A percentile compares a stretch with the other conserved stretches of the same genome.
phyloP scores from a whole-genome alignment of 2,888 invertebrate species.

The Tachystola acroxantha region DNA sequence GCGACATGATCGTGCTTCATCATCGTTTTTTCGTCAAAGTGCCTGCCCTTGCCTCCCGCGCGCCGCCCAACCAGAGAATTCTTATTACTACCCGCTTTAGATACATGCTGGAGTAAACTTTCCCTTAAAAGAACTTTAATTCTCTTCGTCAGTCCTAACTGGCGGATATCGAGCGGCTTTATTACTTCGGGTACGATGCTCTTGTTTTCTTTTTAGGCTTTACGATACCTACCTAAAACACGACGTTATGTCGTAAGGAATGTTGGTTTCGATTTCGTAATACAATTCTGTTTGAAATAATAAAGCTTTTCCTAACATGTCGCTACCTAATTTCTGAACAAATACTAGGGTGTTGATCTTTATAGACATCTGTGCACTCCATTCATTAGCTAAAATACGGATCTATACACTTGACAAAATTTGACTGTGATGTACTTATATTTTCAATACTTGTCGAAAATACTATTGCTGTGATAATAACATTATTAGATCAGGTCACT shows the following conservation, averaged over 20 bases:
- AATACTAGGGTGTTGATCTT: too few relatives aligned
- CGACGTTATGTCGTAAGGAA: slow-evolving; percentile 46
- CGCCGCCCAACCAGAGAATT: slow-evolving; percentile 48
- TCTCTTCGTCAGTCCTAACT: slow-evolving; percentile 53
- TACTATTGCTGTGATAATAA: too few relatives aligned
- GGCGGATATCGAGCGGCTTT: slow-evolving; percentile 60
- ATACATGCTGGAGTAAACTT: slow-evolving; percentile 57
- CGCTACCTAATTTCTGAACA: too few relatives aligned
- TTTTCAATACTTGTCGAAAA: too few relatives aligned
- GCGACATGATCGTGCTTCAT: slow-evolving; percentile 66
- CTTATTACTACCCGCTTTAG: slow-evolving; percentile 55
- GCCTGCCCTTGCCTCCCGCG: slow-evolving; percentile 37
- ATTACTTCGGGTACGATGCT: slow-evolving; percentile 55
- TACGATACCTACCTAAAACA: slow-evolving; percentile 52
- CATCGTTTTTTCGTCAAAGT: slow-evolving; percentile 65
- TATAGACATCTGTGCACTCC: too few relatives aligned
- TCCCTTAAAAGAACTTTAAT: slow-evolving; percentile 63
- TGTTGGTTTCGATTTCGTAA: slow-evolving; percentile 34
- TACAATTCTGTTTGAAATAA: slow-evolving; percentile 34
- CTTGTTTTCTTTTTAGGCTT: slow-evolving; percentile 66
- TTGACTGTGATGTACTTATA: too few relatives aligned
- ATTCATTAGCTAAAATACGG: too few relatives aligned
- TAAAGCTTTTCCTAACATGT: slow-evolving; percentile 19
- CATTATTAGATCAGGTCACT: too few relatives aligned
- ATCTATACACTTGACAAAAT: too few relatives aligned